Evolutionary conservation across 2,797 vertebrate genomes (phyloP).

Genomic region (Pseudocheirus occidentalis): DNA sequence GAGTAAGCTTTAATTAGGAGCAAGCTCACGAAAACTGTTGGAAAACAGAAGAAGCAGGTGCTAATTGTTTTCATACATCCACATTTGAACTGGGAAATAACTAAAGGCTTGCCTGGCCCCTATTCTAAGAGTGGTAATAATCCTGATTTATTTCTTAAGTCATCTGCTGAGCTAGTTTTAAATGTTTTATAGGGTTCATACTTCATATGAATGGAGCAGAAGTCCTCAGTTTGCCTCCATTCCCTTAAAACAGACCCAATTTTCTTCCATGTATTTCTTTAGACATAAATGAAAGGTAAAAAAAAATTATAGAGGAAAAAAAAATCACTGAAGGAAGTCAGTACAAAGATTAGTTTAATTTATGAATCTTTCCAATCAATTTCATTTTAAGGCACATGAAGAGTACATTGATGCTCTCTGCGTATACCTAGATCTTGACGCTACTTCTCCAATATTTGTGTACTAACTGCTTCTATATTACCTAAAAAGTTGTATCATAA

Average conservation of each 20-base stretch:
- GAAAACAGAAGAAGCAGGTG: neutral
- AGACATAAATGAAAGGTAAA: neutral
- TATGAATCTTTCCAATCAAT: slow-evolving; percentile 27
- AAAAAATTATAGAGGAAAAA: too few relatives aligned
- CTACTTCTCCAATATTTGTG: neutral
- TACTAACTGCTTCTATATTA: neutral
- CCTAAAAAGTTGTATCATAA: neutral
- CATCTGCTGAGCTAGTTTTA: neutral
- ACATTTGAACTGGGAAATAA: fast-evolving
- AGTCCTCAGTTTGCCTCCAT: neutral
- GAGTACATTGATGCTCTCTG: slow-evolving; percentile 16
- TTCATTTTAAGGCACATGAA: slow-evolving; percentile 57
- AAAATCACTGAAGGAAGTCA: neutral
- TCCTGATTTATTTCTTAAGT: neutral
- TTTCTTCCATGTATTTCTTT: neutral
- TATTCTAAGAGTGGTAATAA: neutral
- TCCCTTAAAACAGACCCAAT: neutral
- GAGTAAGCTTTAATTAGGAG: fast-evolving
- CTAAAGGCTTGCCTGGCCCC: neutral
- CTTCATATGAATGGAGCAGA: neutral
- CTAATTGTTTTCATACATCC: neutral
- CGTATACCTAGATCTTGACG: slow-evolving; percentile 12
- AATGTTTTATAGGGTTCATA: neutral
- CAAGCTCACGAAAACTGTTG: too few relatives aligned
- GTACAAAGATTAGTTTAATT: neutral